Conservation (phyloP, 2,888 invertebrate genomes). For the Caenorhabditis uteleia region DNA sequence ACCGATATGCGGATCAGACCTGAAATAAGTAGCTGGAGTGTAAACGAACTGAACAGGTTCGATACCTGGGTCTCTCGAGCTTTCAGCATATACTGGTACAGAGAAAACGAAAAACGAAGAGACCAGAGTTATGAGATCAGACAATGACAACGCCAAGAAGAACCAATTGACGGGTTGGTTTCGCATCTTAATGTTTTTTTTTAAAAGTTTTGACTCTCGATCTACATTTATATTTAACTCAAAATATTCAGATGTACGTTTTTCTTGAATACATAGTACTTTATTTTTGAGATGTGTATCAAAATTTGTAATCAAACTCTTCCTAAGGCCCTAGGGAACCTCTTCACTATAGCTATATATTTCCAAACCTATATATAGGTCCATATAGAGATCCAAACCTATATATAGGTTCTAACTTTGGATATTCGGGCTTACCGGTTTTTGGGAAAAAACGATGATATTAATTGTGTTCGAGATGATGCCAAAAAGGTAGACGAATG, state of each 20-base stretch:
- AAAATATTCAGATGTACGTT: no score
- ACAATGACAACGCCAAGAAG: constrained; percentile 53
- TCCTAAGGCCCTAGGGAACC: no score
- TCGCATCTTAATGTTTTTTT: constrained; percentile 65
- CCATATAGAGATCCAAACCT: no score
- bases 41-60: constrained; percentile 2
- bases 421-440: constrained; percentile 53
- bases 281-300: no score
- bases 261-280: no score
- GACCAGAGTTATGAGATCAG: constrained; percentile 56
- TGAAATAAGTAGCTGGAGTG: not conserved
- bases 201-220: no score
- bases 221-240: no score
- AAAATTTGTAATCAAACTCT: no score
- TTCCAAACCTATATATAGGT: no score
- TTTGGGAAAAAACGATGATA: constrained; percentile 55
- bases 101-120: constrained; percentile 63
- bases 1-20: constrained; percentile 29
- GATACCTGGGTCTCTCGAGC: constrained; percentile 31
- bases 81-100: constrained; percentile 60
- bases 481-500: constrained; percentile 60
- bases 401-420: no score
- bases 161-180: constrained; percentile 62
- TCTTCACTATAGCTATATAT: no score
- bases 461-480: constrained; percentile 60